Conservation (phyloP, 2,113 vertebrate species). For the Odontophorus gujanensis region DNA sequence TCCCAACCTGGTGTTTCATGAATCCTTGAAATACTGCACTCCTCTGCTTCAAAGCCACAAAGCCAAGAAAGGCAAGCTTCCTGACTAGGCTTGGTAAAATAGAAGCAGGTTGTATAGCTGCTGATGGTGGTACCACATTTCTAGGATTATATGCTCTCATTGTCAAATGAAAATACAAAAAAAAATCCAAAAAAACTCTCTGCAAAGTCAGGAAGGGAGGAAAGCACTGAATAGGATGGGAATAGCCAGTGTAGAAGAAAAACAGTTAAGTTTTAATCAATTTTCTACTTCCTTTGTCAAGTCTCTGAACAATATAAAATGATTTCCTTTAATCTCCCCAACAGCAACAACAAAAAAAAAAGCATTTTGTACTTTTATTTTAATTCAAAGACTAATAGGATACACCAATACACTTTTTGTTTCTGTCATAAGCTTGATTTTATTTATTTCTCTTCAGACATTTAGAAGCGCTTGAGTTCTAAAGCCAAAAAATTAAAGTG, state of each 20-base stretch:
- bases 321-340: neutral
- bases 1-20: neutral
- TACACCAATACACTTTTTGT: neutral
- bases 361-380: neutral
- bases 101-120: neutral
- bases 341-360: neutral
- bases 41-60: neutral
- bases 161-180: neutral
- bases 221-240: neutral
- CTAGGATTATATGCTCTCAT: neutral
- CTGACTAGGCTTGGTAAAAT: neutral
- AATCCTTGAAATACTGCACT: neutral
- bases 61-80: neutral
- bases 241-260: neutral
- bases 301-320: neutral
- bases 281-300: neutral
- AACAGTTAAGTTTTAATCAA: neutral
- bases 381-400: neutral
- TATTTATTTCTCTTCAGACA: neutral
- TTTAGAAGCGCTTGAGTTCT: neutral
- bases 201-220: neutral
- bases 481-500: constrained; percentile 15
- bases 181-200: neutral
- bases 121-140: neutral
- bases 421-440: neutral